Evolutionary conservation across 23 tunicate species (phyloP).

Genomic region (Corella eumyota): DNA sequence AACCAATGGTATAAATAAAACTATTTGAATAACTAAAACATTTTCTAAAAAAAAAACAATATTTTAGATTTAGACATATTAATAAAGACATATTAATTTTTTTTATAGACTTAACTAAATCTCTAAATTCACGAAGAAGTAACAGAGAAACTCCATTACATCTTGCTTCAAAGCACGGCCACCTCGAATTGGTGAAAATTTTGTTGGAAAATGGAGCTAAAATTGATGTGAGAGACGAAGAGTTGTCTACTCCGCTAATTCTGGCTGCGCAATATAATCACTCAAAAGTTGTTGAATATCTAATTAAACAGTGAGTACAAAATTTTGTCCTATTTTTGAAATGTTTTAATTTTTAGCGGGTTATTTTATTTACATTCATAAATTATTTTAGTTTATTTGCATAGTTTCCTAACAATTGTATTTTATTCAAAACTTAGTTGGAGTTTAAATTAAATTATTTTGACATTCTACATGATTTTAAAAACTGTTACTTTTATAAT

Average conservation of each 20-base stretch:
- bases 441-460: neutral
- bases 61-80: no score
- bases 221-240: conserved; percentile 36
- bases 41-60: no score
- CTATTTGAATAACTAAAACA: no score
- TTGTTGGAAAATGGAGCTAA: conserved; percentile 62
- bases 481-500: neutral
- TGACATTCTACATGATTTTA: neutral
- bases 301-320: conserved; percentile 29
- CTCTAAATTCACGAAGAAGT: conserved; percentile 27
- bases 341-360: no score
- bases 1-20: no score
- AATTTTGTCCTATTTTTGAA: neutral
- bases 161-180: conserved; percentile 71
- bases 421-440: neutral
- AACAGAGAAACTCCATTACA: conserved; percentile 80
- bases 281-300: conserved; percentile 30
- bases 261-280: conserved; percentile 80
- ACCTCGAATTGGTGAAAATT: conserved; percentile 44
- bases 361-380: neutral
- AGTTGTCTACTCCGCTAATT: conserved; percentile 55
- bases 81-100: no score
- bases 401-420: neutral
- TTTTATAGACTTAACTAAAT: no score
- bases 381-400: neutral